Base-by-base conservation (phyloP, 1,140 invertebrate genomes). In the Helicoverpa armigera region DNA sequence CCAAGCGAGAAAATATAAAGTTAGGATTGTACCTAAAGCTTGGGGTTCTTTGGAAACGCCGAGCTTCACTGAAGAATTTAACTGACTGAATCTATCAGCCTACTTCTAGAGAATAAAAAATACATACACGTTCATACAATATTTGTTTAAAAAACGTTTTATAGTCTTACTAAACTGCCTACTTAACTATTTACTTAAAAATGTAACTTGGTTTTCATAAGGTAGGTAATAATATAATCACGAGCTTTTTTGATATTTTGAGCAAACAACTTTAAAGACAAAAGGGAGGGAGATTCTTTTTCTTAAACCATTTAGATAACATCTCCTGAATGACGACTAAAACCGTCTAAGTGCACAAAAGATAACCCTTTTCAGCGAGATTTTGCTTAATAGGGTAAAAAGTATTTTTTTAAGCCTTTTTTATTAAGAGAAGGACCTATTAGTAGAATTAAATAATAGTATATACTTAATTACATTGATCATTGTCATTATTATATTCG, bases 291-390 rank as follows among this genome's bases (percentile, higher is more conserved):
- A 72, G 50, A 72, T 72, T 29, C 5, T 53, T 72, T 72, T 72
- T 72, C 31, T 53, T 53, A 53, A 54, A 53, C 23, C 69, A 54
- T 72, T 72, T 72, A 69, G 69, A 72, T 72, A 72, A 53, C 31
- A 72, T 72, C 69, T 72, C 31, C 18, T 29, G 53, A 72, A 72
- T 53, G 69, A 72, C 50, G 69, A 51, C 4, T 23, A 51, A 72
- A 54, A 51, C 12, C 69, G 54, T 12, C 12, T 13, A 51, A 51
- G 50, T 72, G 69, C 69, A 53, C 65, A 69, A 69, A 72, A 72
- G 69, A 72, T 72, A 54, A 72, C 48, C 69, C 69, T 53, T 72
- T 72, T 72, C 50, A 72, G 53, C 50, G 48, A 54, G 16, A 53
- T 72, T 72, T 70, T 72, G n/a, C 69, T 72, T 72, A 18, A 72